A percentile compares a stretch with the other conserved stretches of the same genome.
Conservation (phyloP, 2,113 vertebrate genomes). For the Lota lota region DNA sequence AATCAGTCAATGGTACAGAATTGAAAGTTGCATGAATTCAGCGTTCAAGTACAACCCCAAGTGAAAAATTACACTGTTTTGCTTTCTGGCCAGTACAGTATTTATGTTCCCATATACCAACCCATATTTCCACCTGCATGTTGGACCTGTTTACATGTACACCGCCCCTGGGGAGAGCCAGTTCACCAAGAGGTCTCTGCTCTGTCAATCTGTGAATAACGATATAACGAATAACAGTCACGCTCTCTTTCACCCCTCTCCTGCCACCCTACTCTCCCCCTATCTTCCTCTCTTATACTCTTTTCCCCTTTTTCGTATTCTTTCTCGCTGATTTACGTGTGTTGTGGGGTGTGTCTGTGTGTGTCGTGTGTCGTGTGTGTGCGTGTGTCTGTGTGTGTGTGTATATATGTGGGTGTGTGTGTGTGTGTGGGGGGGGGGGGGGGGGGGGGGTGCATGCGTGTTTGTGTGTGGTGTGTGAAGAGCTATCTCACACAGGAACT, state of each 20-base stretch:
- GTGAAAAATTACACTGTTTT: slow-evolving; percentile 46
- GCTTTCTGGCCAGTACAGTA: slow-evolving; percentile 31
- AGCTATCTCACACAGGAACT: slow-evolving; percentile 13
- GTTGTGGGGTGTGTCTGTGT: too few species aligned
- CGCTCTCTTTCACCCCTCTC: slow-evolving; percentile 27
- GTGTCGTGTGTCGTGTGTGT: too few species aligned
- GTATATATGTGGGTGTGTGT: too few species aligned
- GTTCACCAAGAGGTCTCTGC: slow-evolving; percentile 53
- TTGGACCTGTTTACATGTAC: slow-evolving; percentile 66
- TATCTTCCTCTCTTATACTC: not conserved
- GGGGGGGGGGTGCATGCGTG: too few species aligned
- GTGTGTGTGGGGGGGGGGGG: too few species aligned
- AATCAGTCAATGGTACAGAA: too few species aligned
- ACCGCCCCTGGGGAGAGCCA: slow-evolving; percentile 43
- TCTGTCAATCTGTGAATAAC: slow-evolving; percentile 40
- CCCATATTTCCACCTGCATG: slow-evolving; percentile 68
- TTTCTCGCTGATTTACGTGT: not conserved
- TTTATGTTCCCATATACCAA: slow-evolving; percentile 53
- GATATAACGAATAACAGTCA: too few species aligned
- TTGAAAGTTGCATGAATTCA: too few species aligned
- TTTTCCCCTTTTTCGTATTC: slow-evolving; percentile 5
- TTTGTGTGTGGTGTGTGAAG: slow-evolving; percentile 16
- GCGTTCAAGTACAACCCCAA: slow-evolving; percentile 41
- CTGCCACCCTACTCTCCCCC: not conserved
- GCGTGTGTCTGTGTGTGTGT: too few species aligned